Evolutionary conservation across 2,797 vertebrate genomes (phyloP).

Genomic region (Emydoidea blandingii): DNA sequence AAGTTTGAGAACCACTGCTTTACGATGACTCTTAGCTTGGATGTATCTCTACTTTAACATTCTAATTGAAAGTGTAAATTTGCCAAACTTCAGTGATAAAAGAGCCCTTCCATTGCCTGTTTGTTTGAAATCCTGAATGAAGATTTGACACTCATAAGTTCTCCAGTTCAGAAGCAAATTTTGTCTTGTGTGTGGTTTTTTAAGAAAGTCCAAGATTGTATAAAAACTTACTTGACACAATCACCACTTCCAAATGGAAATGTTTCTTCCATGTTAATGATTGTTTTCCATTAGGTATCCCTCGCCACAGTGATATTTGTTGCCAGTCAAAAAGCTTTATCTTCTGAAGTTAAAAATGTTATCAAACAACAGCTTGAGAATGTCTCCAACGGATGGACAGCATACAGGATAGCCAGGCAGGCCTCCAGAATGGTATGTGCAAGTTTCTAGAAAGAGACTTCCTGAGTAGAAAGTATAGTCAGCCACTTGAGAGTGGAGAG

Average conservation of each 20-base stretch:
- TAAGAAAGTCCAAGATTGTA: neutral
- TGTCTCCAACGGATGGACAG: conserved; percentile 96
- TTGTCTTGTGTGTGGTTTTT: neutral
- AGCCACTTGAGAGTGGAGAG: neutral
- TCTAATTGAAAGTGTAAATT: neutral
- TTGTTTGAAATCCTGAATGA: neutral
- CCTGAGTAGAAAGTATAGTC: neutral
- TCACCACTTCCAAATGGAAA: neutral
- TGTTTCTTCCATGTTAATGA: neutral
- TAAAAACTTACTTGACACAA: neutral
- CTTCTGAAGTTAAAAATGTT: conserved; percentile 91
- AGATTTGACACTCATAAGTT: neutral
- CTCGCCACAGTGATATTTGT: conserved; percentile 98
- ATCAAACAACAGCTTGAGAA: conserved; percentile 97
- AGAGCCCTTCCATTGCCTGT: neutral
- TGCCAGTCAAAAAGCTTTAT: conserved; percentile 94
- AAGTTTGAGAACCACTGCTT: no score
- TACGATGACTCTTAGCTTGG: neutral
- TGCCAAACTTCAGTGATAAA: neutral
- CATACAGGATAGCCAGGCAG: conserved; percentile 96
- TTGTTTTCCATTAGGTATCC: conserved; percentile 86
- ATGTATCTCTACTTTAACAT: neutral
- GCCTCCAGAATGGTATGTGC: conserved; percentile 94
- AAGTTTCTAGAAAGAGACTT: neutral
- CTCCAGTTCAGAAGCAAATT: neutral